phyloP scores from a whole-genome alignment of 2,113 vertebrate genomes.

The Entomyzon cyanotis region DNA sequence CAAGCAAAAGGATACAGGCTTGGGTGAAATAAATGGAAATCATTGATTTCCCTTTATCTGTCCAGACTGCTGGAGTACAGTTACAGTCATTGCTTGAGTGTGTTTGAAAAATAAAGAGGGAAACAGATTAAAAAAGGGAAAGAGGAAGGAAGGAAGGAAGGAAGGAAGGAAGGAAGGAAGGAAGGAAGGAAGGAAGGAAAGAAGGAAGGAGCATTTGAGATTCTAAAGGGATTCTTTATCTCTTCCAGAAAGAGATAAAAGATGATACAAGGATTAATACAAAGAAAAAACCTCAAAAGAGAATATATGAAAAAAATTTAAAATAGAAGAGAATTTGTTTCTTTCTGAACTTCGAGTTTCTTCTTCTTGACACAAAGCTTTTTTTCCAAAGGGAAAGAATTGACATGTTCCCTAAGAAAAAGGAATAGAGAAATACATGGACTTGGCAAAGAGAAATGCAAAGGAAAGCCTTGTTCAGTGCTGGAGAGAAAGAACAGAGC shows the following conservation, averaged over 20 bases:
- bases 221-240: too few species aligned
- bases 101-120: fast-evolving
- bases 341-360: not conserved
- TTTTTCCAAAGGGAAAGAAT: not conserved
- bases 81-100: too few species aligned
- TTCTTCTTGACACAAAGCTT: not conserved
- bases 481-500: not conserved
- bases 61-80: not conserved
- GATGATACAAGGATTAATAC: not conserved
- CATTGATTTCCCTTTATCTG: too few species aligned
- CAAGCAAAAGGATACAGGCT: not conserved
- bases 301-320: not conserved
- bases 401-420: not conserved
- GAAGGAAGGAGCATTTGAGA: not conserved
- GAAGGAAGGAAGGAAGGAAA: not conserved
- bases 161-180: not conserved
- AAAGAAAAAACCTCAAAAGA: not conserved
- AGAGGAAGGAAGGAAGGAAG: not conserved
- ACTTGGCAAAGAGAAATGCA: not conserved
- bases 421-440: not conserved
- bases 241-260: not conserved
- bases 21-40: not conserved
- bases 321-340: not conserved
- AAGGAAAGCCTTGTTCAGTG: not conserved
- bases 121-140: fast-evolving